Base-by-base conservation (phyloP, 1,140 invertebrate genomes). In the Drosophila nannoptera region DNA sequence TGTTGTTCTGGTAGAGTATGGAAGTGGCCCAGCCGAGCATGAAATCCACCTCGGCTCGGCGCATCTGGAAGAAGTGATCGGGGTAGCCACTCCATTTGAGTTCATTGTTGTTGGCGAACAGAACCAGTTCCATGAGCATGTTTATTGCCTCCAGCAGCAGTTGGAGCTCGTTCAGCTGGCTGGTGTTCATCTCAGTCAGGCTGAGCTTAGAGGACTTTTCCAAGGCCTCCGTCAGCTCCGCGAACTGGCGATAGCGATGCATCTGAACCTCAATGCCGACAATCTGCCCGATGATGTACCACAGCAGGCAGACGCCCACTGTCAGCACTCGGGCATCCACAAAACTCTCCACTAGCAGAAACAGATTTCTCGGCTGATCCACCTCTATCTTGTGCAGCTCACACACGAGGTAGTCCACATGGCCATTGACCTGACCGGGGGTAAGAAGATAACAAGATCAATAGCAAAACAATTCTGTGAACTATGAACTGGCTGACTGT, bases 231-330 rank as follows among this genome's bases (percentile, higher is more conserved):
- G 49, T 22, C 33, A 69, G 56, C 14, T 69, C 69, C 3, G n/a
- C 35, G 1, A 32, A 29, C 14, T 56, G 56, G 7, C 56, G 38
- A 49, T 33, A 72, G 11, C 69, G 65, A 55, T 69, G 58, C 69
- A 72, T 72, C 0, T 42, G 50, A 2, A 69, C 56, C 2, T 52
- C 49, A 31, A 52, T 7, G 2, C 9, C 5, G 4, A 52, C 4
- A 8, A 33, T 55, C 16, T 11, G 53, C 1, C 48, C 40, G 29
- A 71, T 35, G 0, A 68, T 2, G 0, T 5, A 7, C 69, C 69
- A 71, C 2, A 54, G 31, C 22, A 68, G 8, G 29, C 69, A 72
- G 0, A 72, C 65, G 32, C 49, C 50, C n/a, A 72, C 0, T 0
- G 52, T 42, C 8, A 52, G 8, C 32, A n/a, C 12, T 7, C 22